phyloP scores from a whole-genome alignment of 2,888 invertebrate genomes.

The Nomada lathburiana region DNA sequence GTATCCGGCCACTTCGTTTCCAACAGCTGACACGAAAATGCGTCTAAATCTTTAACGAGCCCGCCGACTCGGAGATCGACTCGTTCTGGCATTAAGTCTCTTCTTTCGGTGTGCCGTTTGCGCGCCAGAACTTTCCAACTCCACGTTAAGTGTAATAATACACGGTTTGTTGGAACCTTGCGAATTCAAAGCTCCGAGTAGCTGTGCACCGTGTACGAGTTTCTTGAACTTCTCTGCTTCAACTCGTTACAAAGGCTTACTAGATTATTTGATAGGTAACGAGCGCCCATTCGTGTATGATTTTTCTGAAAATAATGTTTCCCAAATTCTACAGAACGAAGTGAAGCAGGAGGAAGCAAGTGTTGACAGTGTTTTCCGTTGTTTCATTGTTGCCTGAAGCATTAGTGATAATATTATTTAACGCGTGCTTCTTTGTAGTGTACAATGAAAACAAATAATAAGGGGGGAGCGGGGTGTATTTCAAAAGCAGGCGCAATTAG shows the following conservation, averaged over 20 bases:
- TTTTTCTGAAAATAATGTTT: background rate
- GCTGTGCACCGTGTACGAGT: background rate
- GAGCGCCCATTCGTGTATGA: no score
- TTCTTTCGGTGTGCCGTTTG: constrained; percentile 11
- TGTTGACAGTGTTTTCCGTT: no score
- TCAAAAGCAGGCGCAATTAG: no score
- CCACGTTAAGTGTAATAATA: constrained; percentile 23
- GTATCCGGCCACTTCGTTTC: constrained; percentile 11
- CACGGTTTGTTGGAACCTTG: constrained; percentile 23
- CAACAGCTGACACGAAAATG: constrained; percentile 24
- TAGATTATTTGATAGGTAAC: background rate
- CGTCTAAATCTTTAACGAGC: constrained; percentile 34
- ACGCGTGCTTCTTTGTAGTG: no score
- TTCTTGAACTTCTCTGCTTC: background rate
- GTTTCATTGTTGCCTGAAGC: no score
- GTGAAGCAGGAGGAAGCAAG: no score
- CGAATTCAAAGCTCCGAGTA: constrained; percentile 29
- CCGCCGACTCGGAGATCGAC: constrained; percentile 7
- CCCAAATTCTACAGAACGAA: background rate
- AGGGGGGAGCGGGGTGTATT: no score
- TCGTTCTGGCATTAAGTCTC: constrained; percentile 12
- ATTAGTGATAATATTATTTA: no score
- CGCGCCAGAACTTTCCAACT: constrained; percentile 8
- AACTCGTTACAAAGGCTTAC: background rate
- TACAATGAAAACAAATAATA: no score